These are phyloP conservation scores for Papio anubis DNA, from an alignment of 2,113 vertebrate genomes.

Conservation along the genomic window DNA sequence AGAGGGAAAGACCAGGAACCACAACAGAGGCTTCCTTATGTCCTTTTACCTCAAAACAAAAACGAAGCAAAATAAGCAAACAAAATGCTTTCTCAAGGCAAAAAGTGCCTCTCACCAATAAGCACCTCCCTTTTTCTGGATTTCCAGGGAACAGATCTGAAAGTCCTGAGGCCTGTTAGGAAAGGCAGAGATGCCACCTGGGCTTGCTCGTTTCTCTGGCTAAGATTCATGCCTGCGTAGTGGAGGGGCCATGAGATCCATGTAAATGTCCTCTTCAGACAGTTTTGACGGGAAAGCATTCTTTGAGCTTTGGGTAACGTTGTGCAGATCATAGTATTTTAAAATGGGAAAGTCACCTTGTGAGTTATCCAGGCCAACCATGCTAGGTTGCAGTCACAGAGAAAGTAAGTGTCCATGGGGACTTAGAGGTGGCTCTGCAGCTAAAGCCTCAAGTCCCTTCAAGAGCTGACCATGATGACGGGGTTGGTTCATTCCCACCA, in stretches of 20 bases:
- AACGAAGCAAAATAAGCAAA: background rate
- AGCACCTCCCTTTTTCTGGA: too few relatives aligned
- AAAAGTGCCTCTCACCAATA: background rate
- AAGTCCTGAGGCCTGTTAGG: background rate
- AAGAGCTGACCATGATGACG: fast-evolving
- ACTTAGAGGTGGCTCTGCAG: background rate
- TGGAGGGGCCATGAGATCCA: fast-evolving
- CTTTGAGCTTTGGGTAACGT: background rate
- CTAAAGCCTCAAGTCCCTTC: background rate
- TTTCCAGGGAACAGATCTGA: background rate
- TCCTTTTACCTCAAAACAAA: background rate
- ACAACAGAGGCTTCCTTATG: too few relatives aligned
- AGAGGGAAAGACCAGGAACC: background rate
- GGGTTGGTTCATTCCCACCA: too few relatives aligned
- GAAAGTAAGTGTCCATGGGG: too few relatives aligned
- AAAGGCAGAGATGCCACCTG: background rate
- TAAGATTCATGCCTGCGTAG: fast-evolving
- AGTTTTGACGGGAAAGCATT: fast-evolving
- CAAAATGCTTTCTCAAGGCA: background rate
- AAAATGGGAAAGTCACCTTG: fast-evolving
- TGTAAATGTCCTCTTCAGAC: background rate
- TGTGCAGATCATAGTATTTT: background rate
- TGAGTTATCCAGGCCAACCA: too few relatives aligned
- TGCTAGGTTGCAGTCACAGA: fast-evolving
- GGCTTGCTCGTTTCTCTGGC: background rate